Base-by-base conservation (phyloP, 2,888 invertebrate species). In the Hyles lineata region DNA sequence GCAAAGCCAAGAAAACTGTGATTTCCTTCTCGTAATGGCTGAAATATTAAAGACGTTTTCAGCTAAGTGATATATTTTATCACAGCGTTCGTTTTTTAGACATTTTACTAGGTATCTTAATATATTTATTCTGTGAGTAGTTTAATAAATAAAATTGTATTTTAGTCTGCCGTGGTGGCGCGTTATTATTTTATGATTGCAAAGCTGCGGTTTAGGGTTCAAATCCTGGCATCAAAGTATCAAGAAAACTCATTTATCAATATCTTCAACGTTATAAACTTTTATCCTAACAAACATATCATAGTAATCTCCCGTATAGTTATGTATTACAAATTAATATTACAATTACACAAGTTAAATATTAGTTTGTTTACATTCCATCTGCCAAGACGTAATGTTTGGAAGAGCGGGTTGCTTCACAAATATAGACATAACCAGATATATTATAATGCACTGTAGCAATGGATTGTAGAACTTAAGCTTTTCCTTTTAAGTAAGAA, bases 1-100 rank as follows among this genome's bases (percentile, higher is more conserved):
- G 50, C 15, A 43, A 35, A 63, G 63, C 67, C 67, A 67, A 67
- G 67, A 50, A 67, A 67, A 50, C 50, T 43, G 43, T 67, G 67
- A 67, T 67, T 67, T 67, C 67, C 67, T 67, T 50, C 23, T 23
- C 32, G 29, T 62, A 43, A 67, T 67, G 63, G 21, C 43, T 50
- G 67, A 67, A 35, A 63, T 43, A 67, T 67, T 62, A 62, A 35
- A 50, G 23, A 17, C 17, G 17, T 67, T n/a, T 55, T 55, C n/a
- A 15, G 21, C 43, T 67, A 43, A 43, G 67, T 67, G 23, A 23
- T 17, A 50, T 43, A 67, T 50, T 67, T 62, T 62, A 29, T 17
- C 17, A 43, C 21, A 15, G 29, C 61, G 61, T 21, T 2, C 21
- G 2, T 67, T 67, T 67, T 63, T 4, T 21, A 7, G 11, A 2